Conservation (phyloP, 2,797 vertebrate genomes). For the Fistularia tabacaria region DNA sequence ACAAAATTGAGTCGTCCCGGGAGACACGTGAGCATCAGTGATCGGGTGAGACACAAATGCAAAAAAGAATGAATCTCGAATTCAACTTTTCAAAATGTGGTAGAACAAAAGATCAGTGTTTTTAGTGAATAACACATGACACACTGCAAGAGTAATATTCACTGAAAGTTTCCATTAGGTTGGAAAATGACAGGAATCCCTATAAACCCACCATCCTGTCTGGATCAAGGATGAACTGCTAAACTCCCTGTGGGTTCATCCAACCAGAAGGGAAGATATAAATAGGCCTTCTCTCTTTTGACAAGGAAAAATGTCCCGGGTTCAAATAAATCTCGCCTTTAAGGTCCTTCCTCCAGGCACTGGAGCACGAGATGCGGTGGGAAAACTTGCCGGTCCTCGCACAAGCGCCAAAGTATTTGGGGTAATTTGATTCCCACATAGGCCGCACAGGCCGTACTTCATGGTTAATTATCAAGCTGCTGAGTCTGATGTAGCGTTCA, state of each 20-base stretch:
- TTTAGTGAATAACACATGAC: too few species aligned
- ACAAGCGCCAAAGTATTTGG: not conserved
- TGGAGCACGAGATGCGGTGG: constrained; percentile 17
- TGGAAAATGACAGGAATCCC: constrained; percentile 28
- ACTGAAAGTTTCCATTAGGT: constrained; percentile 14
- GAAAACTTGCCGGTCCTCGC: constrained; percentile 33
- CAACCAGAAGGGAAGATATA: constrained; percentile 48
- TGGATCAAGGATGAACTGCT: constrained; percentile 43
- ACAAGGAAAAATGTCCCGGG: constrained; percentile 55
- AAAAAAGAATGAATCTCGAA: too few species aligned
- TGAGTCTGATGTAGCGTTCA: too few species aligned
- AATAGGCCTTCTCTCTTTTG: constrained; percentile 48
- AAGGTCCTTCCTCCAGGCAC: constrained; percentile 29
- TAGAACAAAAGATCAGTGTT: not conserved
- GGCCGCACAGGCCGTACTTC: too few species aligned
- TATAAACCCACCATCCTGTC: constrained; percentile 37
- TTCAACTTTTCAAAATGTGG: too few species aligned
- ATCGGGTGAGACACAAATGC: too few species aligned
- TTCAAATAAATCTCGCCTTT: constrained; percentile 45
- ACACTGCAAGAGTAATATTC: not conserved
- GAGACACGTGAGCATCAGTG: too few species aligned
- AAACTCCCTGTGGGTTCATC: constrained; percentile 41
- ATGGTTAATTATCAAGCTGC: too few species aligned
- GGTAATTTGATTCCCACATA: not conserved
- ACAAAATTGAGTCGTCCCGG: not conserved